Conservation (phyloP, 2,113 vertebrate genomes). For the Anhinga anhinga region DNA sequence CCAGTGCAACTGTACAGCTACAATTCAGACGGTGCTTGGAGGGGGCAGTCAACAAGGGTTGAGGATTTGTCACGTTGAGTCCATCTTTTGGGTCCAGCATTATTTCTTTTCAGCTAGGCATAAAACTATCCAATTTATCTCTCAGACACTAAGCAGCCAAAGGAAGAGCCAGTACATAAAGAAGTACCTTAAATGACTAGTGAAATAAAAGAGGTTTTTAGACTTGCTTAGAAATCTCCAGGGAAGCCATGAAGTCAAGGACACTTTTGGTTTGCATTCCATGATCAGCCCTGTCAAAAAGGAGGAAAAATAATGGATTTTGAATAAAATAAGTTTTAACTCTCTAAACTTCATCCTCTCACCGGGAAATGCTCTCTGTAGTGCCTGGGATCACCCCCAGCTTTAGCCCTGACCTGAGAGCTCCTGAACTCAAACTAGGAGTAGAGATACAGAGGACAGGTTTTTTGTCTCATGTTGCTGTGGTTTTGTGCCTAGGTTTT, state of each 20-base stretch:
- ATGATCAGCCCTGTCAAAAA: background rate
- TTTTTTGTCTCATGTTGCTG: background rate
- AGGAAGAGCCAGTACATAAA: background rate
- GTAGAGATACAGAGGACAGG: background rate
- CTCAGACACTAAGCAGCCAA: background rate
- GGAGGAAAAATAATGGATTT: background rate
- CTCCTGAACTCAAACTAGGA: background rate
- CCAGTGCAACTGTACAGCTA: rapidly evolving
- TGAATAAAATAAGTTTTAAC: background rate
- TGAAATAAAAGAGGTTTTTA: background rate
- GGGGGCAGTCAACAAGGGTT: background rate
- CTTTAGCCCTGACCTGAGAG: background rate
- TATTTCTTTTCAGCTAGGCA: background rate
- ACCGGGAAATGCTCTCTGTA: background rate
- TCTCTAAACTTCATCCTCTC: background rate
- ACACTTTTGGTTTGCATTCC: background rate
- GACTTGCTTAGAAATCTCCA: background rate
- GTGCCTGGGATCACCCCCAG: background rate
- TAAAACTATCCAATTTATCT: background rate
- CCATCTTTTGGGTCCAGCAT: rapidly evolving
- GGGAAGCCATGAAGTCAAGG: background rate
- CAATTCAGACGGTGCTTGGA: background rate
- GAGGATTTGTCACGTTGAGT: background rate
- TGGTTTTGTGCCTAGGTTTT: background rate
- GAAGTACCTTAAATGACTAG: background rate